Evolutionary conservation across 2,888 invertebrate species (phyloP), one percentile per base, ranked within the genome.

Genomic region (Argynnis bischoffii): DNA sequence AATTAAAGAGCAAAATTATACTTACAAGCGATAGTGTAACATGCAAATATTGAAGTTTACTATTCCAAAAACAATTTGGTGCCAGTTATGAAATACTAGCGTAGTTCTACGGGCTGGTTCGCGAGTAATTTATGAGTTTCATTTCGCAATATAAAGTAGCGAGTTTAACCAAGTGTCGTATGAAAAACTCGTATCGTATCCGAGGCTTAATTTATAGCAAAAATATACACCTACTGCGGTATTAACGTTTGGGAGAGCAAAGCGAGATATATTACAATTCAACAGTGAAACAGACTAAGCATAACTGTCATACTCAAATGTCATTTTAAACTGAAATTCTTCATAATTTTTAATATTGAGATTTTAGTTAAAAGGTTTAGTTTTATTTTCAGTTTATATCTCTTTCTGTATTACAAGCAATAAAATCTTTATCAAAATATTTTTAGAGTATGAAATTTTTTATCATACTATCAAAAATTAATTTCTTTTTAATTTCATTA

Each of bases 61-160:
- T 18, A 18, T 61, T 61, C 61, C 18, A 50, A 65, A 59, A 65
- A 61, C 61, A 61, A 50, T 61, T 61, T 61, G 51, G 60, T 26
- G 41, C n/a, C 57, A 64, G 69, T 69, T 72, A 69, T 72, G 71
- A 72, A 63, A 69, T 69, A 72, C 71, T 66, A 70, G 61, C 65
- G 67, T 63, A 66, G 71, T 72, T 71, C 63, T 46, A 53, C 63
- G 63, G 66, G 59, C 53, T 66, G 64, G 57, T 69, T 55, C 69
- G 70, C 63, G 26, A 73, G 85, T 86, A 87, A 92, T 91, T 92
- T 92, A 92, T 90, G 90, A 70, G 83, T 91, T 91, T 89, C 89
- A 92, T 92, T 91, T 90, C 82, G 85, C 86, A 80, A 85, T 85
- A 84, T 85, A 86, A 86, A 86, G 86, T 84, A 81, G 79, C 77